A percentile compares a stretch with the other conserved stretches of the same genome.
phyloP scores from a whole-genome alignment of 2,113 vertebrate species.

The Myrmecobius fasciatus region DNA sequence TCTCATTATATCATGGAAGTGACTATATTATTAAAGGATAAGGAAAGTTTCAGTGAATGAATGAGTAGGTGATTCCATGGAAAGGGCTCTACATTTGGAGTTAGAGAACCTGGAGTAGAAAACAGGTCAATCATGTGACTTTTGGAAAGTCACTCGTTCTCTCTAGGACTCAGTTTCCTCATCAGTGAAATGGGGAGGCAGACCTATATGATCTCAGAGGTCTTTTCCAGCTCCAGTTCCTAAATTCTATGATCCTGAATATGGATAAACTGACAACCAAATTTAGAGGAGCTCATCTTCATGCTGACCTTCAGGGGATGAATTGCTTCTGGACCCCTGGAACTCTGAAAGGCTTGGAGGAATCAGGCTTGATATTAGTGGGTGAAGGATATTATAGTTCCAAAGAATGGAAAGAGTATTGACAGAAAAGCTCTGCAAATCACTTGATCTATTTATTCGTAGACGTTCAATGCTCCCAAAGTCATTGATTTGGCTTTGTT shows the following conservation, averaged over 20 bases:
- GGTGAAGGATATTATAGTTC: neutral
- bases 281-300: neutral
- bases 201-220: neutral
- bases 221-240: neutral
- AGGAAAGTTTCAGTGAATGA: neutral
- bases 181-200: neutral
- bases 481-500: neutral
- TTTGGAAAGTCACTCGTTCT: neutral
- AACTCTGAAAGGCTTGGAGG: neutral
- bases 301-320: neutral
- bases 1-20: neutral
- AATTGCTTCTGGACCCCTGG: neutral
- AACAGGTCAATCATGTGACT: neutral
- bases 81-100: neutral
- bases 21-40: neutral
- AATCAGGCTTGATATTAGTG: neutral
- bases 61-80: neutral
- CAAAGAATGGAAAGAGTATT: neutral
- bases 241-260: neutral
- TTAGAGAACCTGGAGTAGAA: neutral
- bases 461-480: neutral
- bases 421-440: neutral
- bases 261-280: neutral
- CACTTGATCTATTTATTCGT: neutral
- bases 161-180: neutral